These are phyloP conservation scores for Eupelmus urozonus DNA, from an alignment of 2,888 invertebrate genomes.

Conservation along the genomic window DNA sequence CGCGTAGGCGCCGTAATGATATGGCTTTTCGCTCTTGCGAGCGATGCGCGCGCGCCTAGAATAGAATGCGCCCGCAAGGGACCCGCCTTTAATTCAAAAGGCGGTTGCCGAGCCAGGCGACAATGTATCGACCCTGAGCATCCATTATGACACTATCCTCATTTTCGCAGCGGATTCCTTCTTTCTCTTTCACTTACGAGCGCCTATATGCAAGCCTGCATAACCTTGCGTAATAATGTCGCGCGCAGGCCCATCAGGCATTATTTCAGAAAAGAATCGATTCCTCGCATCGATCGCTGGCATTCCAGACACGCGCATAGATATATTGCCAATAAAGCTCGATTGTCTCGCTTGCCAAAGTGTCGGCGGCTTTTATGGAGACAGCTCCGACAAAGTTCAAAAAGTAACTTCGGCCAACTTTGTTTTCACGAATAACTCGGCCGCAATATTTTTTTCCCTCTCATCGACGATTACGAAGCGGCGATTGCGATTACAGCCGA, in stretches of 20 bases:
- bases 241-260: too few species aligned
- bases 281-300: too few species aligned
- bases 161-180: slow-evolving; percentile 49
- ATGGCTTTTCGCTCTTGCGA: slow-evolving; percentile 29
- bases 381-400: too few species aligned
- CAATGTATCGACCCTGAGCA: slow-evolving; percentile 57
- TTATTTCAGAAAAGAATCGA: too few species aligned
- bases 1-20: slow-evolving; percentile 56
- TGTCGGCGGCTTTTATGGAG: too few species aligned
- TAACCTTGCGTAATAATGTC: too few species aligned
- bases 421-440: too few species aligned
- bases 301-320: too few species aligned
- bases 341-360: too few species aligned
- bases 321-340: too few species aligned
- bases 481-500: slow-evolving; percentile 8
- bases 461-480: neutral
- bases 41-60: slow-evolving; percentile 4
- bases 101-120: slow-evolving; percentile 25
- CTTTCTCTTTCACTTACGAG: slow-evolving; percentile 52
- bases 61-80: slow-evolving; percentile 47
- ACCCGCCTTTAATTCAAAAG: slow-evolving; percentile 59
- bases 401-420: too few species aligned
- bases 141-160: slow-evolving; percentile 58
- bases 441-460: neutral
- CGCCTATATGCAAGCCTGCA: too few species aligned